Base-by-base conservation (phyloP, 2,113 vertebrate species). In the Pundamilia nyererei region DNA sequence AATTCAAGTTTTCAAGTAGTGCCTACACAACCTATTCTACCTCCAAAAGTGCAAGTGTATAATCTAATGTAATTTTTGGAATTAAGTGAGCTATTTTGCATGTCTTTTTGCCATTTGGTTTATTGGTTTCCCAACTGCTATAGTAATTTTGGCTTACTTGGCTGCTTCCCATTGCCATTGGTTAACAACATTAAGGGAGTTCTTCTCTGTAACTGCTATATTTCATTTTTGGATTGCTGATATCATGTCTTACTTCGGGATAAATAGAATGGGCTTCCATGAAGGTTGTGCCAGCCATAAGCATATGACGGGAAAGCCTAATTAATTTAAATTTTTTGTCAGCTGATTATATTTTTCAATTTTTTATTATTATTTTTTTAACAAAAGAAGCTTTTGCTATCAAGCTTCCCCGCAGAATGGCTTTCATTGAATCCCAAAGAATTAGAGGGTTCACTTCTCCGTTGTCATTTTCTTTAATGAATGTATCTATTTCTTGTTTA, bases 351-450 rank as follows among this genome's bases (percentile, higher is more conserved):
- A 45, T 45, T 45, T 6, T 45, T 45, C 12, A 13, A 42, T 6
- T 15, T 0, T 3, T 15, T 14, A 7, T 7, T 15, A 24, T 24
- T 24, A 24, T 24, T 33, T 42, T 13, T 42, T 42, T 42, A 14
- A 14, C 6, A 42, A 42, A 42, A 42, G 5, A 42, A 2, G 1
- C 12, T 13, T 13, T 42, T 42, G 12, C 12, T 45, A 6, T 45
- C 42, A 45, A 45, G 12, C 9, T 38, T 38, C 9, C 9, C 2
- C 6, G 0, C 42, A 45, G 6, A 45, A 45, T 3, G 0, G 42
- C 42, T 45, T 45, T 3, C 42, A 14, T 45, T 45, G 42, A 45
- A 14, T 45, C 42, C 3, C 42, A 45, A 45, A 14, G 13, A 45
- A 45, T 14, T 14, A 45, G 42, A 45, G 42, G 42, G 13, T 45